These are phyloP conservation scores for Gopherus evgoodei DNA, from an alignment of 2,113 vertebrate genomes.

Conservation along the genomic window DNA sequence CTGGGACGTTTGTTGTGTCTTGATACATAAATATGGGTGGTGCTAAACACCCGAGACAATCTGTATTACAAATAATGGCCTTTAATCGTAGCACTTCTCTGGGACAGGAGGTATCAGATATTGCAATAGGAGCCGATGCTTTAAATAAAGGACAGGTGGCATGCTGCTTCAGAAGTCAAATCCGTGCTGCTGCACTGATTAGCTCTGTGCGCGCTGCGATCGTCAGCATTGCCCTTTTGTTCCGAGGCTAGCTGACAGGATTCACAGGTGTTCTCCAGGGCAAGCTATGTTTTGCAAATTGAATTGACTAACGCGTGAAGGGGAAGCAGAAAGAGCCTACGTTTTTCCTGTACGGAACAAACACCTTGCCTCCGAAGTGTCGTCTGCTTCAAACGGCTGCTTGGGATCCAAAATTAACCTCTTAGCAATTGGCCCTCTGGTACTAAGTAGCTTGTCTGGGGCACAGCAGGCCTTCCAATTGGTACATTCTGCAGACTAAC, in stretches of 20 bases:
- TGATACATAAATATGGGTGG: background rate
- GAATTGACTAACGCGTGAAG: background rate
- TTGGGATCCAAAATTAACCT: background rate
- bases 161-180: background rate
- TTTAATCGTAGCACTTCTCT: background rate
- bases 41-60: background rate
- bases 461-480: background rate
- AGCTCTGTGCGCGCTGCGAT: background rate
- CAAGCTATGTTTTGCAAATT: background rate
- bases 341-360: background rate
- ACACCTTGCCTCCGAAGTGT: background rate
- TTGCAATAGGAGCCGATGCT: background rate
- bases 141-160: constrained; percentile 56
- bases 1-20: accelerated
- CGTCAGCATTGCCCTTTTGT: background rate
- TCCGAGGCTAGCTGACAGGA: background rate
- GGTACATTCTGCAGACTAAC: accelerated
- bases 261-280: background rate
- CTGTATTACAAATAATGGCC: background rate
- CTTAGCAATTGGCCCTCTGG: background rate
- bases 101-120: background rate
- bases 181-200: background rate
- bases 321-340: background rate
- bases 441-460: accelerated
- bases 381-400: background rate